Evolutionary conservation across 2,888 invertebrate species (phyloP).

Genomic region (Leistus spinibarbis): DNA sequence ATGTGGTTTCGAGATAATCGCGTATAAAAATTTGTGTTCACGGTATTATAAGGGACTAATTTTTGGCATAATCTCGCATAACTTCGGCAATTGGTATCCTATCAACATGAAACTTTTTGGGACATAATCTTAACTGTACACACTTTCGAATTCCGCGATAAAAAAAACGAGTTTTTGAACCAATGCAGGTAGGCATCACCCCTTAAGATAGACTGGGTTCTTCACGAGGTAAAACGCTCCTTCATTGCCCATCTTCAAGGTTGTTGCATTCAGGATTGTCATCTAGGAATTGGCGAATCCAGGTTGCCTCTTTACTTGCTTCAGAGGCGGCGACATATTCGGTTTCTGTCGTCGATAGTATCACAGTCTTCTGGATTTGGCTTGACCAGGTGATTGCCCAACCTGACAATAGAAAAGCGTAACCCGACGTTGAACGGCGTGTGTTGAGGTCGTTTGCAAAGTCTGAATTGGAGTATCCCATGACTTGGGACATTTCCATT

Average conservation of each 20-base stretch:
- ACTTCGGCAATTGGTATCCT: too few species aligned
- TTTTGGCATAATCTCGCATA: too few species aligned
- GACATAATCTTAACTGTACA: too few species aligned
- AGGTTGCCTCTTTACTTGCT: slow-evolving; percentile 9
- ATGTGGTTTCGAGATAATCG: too few species aligned
- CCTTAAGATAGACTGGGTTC: not conserved
- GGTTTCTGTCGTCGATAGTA: slow-evolving; percentile 8
- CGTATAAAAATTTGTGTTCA: too few species aligned
- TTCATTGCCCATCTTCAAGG: slow-evolving; percentile 10
- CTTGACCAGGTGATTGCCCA: not conserved
- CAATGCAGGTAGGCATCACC: too few species aligned
- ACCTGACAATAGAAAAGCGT: slow-evolving; percentile 1
- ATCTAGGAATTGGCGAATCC: slow-evolving; percentile 6
- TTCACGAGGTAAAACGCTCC: slow-evolving; percentile 17
- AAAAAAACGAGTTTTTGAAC: too few species aligned
- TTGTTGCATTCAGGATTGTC: slow-evolving; percentile 8
- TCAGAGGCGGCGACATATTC: slow-evolving; percentile 14
- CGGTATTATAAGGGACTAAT: too few species aligned
- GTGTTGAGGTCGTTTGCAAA: slow-evolving; percentile 14
- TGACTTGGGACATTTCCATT: not conserved
- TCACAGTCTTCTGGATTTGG: not conserved
- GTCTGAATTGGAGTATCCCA: slow-evolving; percentile 17
- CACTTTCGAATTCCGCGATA: too few species aligned
- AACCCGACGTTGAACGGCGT: slow-evolving; percentile 1
- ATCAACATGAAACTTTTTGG: too few species aligned